Percentiles rank a stretch among this genome's conserved stretches.
Conservation (phyloP, 1,140 invertebrate species). For the Xylocopa sonorina region DNA sequence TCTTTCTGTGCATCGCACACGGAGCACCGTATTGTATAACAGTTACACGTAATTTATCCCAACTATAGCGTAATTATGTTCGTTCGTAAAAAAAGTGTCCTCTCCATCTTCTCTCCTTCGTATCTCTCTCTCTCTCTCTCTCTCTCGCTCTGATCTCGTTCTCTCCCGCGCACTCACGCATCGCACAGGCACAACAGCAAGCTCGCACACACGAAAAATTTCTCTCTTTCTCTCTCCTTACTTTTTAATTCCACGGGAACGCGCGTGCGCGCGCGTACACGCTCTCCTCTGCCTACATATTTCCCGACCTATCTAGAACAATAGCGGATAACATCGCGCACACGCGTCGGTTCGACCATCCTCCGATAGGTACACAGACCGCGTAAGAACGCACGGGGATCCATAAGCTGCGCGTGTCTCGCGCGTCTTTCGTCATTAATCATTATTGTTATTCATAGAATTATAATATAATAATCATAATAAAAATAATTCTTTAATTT, state of each 20-base stretch:
- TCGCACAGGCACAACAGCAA: conserved; percentile 17
- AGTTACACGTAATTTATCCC: conserved; percentile 78
- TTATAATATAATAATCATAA: conserved; percentile 70
- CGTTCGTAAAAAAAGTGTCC: conserved; percentile 78
- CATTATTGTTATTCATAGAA: conserved; percentile 70
- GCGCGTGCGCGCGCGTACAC: conserved; percentile 6
- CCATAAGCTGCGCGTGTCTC: conserved; percentile 13
- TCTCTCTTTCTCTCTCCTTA: conserved; percentile 5
- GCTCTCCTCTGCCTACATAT: conserved; percentile 32
- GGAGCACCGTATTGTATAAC: conserved; percentile 73
- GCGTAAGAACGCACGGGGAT: conserved; percentile 27
- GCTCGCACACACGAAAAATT: background rate
- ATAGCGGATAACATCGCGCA: conserved; percentile 42
- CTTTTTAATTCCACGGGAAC: conserved; percentile 33
- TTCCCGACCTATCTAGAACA: conserved; percentile 53
- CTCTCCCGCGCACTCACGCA: conserved; percentile 21
- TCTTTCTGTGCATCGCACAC: conserved; percentile 78
- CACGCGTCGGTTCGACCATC: conserved; percentile 10
- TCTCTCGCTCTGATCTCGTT: background rate
- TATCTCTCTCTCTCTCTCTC: conserved; percentile 6
- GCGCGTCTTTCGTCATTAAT: conserved; percentile 36
- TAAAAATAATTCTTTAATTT: conserved; percentile 76
- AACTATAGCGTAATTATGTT: conserved; percentile 74
- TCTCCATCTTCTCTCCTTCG: conserved; percentile 47
- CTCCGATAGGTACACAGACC: conserved; percentile 31